Evolutionary conservation across 2,888 invertebrate genomes (phyloP).

Genomic region (Phortica magna): DNA sequence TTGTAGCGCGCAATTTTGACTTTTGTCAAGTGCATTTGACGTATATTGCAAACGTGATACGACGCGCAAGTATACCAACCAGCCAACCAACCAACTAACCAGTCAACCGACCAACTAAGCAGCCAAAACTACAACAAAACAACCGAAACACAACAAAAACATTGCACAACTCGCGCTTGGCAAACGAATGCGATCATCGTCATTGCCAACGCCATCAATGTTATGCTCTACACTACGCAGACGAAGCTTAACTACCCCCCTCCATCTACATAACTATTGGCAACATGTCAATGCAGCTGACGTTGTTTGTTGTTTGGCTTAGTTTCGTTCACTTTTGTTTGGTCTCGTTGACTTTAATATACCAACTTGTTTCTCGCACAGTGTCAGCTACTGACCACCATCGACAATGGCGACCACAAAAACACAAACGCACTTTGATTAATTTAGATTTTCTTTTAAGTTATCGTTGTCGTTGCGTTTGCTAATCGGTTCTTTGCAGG

Average conservation of each 20-base stretch:
- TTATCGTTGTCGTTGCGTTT: background rate
- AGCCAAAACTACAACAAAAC: slow-evolving; percentile 39
- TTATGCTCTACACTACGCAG: background rate
- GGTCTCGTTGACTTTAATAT: too few species aligned
- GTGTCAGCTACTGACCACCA: background rate
- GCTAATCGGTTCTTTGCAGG: slow-evolving; percentile 79
- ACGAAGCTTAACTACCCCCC: too few species aligned
- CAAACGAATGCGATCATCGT: background rate
- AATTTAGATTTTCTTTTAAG: slow-evolving; percentile 31
- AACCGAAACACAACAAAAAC: slow-evolving; percentile 34
- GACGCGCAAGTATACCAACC: background rate
- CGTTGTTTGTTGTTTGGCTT: background rate
- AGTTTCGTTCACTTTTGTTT: background rate
- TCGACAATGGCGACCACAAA: background rate
- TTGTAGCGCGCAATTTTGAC: slow-evolving; percentile 25
- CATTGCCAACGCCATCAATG: background rate
- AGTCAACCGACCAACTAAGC: background rate
- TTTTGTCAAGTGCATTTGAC: slow-evolving; percentile 67
- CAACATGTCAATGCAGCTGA: slow-evolving; percentile 1
- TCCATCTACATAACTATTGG: background rate
- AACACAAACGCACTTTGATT: slow-evolving; percentile 26
- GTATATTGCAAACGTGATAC: slow-evolving; percentile 73
- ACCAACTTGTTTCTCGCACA: too few species aligned
- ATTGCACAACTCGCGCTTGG: background rate
- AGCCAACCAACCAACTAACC: slow-evolving; percentile 33